Conservation (phyloP, 2,888 invertebrate species). For the Netelia virgata region DNA sequence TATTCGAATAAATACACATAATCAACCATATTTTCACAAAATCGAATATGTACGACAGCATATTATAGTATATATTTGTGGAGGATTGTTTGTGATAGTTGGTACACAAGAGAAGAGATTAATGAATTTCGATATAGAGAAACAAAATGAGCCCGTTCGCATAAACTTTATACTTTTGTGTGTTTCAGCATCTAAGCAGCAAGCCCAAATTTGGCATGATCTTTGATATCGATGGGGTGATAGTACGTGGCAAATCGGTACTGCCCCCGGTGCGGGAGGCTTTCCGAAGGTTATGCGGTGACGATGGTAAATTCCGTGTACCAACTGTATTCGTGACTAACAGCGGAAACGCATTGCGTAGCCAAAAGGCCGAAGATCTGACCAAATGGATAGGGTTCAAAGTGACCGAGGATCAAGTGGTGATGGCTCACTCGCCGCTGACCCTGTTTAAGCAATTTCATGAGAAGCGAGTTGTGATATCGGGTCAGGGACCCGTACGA, state of each 20-base stretch:
- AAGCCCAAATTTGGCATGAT: constrained; percentile 87
- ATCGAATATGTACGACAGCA: no score
- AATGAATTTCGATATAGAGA: no score
- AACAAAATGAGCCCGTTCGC: no score
- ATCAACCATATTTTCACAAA: no score
- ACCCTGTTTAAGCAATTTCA: constrained; percentile 87
- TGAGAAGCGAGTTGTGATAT: constrained; percentile 87
- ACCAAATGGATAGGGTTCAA: constrained; percentile 87
- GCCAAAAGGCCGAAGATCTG: constrained; percentile 87
- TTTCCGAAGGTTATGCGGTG: constrained; percentile 86
- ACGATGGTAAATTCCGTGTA: constrained; percentile 86
- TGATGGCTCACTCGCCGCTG: constrained; percentile 89
- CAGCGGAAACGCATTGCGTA: constrained; percentile 87
- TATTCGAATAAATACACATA: no score
- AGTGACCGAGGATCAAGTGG: constrained; percentile 87
- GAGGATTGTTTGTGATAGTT: no score
- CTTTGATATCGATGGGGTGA: constrained; percentile 90
- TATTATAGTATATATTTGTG: no score
- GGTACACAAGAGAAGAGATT: no score
- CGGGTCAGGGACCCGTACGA: constrained; percentile 86
- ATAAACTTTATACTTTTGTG: no score
- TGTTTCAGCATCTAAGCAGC: constrained; percentile 78
- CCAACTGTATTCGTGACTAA: constrained; percentile 89
- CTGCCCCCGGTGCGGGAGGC: constrained; percentile 87
- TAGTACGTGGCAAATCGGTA: constrained; percentile 87